phyloP scores from a whole-genome alignment of 2,888 invertebrate genomes.

The Zootermopsis nevadensis region DNA sequence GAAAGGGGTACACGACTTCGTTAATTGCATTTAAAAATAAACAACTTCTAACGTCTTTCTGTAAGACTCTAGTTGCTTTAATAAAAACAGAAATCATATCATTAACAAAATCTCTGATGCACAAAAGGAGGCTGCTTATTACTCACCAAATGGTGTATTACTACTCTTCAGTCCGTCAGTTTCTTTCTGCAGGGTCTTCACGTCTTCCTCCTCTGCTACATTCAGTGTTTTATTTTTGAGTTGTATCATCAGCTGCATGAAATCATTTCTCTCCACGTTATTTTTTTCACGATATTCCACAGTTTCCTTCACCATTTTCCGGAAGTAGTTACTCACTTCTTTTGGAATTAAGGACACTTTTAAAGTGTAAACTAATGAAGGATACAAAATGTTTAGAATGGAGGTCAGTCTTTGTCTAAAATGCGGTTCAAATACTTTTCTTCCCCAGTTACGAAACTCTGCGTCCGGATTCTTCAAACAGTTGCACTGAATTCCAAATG shows the following conservation, averaged over 20 bases:
- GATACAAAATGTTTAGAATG: neutral
- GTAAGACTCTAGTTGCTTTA: too few relatives aligned
- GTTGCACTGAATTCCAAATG: slow-evolving; percentile 63
- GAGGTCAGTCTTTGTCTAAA: slow-evolving; percentile 58
- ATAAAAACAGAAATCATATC: too few relatives aligned
- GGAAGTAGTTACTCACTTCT: slow-evolving; percentile 58
- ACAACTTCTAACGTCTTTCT: too few relatives aligned
- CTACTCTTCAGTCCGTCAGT: neutral
- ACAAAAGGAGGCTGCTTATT: too few relatives aligned
- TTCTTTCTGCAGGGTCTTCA: neutral
- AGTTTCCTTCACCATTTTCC: slow-evolving; percentile 61
- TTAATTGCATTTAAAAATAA: too few relatives aligned
- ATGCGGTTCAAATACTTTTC: slow-evolving; percentile 55
- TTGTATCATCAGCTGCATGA: slow-evolving; percentile 53
- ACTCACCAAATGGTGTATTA: neutral
- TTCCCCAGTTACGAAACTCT: slow-evolving; percentile 54
- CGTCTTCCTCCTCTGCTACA: slow-evolving; percentile 15
- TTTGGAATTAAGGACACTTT: slow-evolving; percentile 43
- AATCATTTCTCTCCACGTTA: slow-evolving; percentile 55
- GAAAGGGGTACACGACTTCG: too few relatives aligned
- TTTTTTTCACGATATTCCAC: slow-evolving; percentile 56
- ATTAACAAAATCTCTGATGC: too few relatives aligned
- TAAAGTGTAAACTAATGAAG: neutral
- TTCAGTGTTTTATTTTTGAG: slow-evolving; percentile 49
- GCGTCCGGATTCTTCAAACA: slow-evolving; percentile 51